Conservation (phyloP, 2,888 invertebrate species). For the Tillus elongatus region DNA sequence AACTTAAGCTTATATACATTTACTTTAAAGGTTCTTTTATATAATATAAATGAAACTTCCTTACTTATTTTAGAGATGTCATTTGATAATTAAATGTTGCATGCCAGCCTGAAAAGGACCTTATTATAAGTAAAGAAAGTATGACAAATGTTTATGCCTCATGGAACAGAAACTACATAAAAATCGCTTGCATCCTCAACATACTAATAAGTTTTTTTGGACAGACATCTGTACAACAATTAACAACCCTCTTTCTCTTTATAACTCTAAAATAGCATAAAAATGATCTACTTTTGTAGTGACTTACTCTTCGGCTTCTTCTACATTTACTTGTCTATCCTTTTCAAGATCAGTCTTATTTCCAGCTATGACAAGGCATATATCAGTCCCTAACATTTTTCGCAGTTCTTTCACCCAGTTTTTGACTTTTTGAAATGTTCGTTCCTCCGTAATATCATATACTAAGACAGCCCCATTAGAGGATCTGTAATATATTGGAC, state of each 20-base stretch:
- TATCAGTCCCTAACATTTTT: slow-evolving; percentile 90
- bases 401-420: slow-evolving; percentile 97
- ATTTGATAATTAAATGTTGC: too few relatives aligned
- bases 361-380: slow-evolving; percentile 87
- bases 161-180: too few relatives aligned
- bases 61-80: too few relatives aligned
- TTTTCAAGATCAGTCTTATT: slow-evolving; percentile 95
- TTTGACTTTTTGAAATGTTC: slow-evolving; percentile 94
- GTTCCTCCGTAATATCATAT: slow-evolving; percentile 95
- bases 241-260: too few relatives aligned
- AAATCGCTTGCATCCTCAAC: background rate
- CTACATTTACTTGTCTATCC: slow-evolving; percentile 73
- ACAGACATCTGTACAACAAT: too few relatives aligned
- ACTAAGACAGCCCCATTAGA: slow-evolving; percentile 96
- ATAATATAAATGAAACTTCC: too few relatives aligned
- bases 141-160: too few relatives aligned
- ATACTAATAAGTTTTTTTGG: background rate
- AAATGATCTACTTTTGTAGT: background rate
- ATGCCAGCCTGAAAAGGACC: too few relatives aligned
- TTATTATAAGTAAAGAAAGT: too few relatives aligned
- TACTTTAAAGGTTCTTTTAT: too few relatives aligned
- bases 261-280: too few relatives aligned
- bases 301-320: slow-evolving; percentile 77
- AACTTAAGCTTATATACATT: too few relatives aligned
- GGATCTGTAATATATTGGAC: slow-evolving; percentile 95